phyloP scores from a whole-genome alignment of 2,797 vertebrate species.

The Thaleichthys pacificus region DNA sequence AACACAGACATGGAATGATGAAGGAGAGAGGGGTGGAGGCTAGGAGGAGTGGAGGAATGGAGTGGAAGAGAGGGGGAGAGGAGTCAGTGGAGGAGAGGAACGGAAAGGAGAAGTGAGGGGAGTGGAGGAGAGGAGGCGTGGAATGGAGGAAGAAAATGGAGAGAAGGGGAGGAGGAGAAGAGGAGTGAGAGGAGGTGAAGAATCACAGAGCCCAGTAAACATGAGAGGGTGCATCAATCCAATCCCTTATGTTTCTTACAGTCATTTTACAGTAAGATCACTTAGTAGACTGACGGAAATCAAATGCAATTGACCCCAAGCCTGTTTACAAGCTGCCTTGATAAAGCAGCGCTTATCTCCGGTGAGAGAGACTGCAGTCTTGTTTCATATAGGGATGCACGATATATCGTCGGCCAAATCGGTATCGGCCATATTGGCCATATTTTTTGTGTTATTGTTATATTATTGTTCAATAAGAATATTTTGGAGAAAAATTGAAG shows the following conservation, averaged over 20 bases:
- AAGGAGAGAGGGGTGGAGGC: neutral
- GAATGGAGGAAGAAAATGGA: neutral
- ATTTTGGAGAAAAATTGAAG: too few species aligned
- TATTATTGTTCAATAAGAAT: too few species aligned
- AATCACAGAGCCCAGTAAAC: too few species aligned
- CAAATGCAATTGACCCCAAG: too few species aligned
- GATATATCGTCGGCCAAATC: too few species aligned
- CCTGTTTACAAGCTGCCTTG: neutral
- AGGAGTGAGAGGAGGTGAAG: neutral
- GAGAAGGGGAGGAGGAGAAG: neutral
- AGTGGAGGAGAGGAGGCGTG: neutral
- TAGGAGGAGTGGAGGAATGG: neutral
- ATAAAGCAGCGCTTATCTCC: constrained; percentile 24
- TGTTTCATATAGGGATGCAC: constrained; percentile 9
- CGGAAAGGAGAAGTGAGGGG: constrained; percentile 18
- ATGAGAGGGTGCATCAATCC: too few species aligned
- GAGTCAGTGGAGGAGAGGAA: neutral
- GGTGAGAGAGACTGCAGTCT: constrained; percentile 18
- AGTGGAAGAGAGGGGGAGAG: neutral
- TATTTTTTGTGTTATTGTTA: too few species aligned
- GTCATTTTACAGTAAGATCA: too few species aligned
- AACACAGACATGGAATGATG: constrained; percentile 4
- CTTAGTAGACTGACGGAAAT: too few species aligned
- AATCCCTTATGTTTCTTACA: too few species aligned
- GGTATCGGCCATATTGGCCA: too few species aligned